Percentiles rank a stretch among this genome's conserved stretches.
phyloP scores from a whole-genome alignment of 2,113 vertebrate genomes.

The Sinosuthora webbiana region DNA sequence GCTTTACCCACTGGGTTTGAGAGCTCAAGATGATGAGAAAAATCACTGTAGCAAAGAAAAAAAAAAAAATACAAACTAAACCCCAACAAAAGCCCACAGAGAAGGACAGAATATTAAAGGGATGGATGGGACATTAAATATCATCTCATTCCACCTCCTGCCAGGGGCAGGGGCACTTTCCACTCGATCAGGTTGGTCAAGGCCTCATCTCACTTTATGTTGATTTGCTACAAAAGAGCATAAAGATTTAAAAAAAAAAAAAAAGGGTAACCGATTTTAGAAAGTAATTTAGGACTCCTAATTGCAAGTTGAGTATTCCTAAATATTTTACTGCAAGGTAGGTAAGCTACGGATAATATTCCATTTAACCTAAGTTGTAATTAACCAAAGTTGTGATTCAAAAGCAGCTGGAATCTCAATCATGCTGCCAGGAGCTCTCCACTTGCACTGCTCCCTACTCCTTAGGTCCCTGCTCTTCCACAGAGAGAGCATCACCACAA shows the following conservation, averaged over 20 bases:
- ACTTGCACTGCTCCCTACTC: not conserved
- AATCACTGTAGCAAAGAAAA: not conserved
- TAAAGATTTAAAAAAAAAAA: not conserved
- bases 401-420: not conserved
- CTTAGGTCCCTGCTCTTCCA: not conserved
- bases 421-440: not conserved
- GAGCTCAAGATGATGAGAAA: not conserved
- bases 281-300: not conserved
- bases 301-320: not conserved
- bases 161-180: not conserved
- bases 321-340: not conserved
- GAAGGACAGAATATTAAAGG: not conserved
- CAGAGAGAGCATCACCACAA: not conserved
- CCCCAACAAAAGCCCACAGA: not conserved
- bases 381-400: not conserved
- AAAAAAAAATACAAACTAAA: not conserved
- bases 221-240: not conserved
- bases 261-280: not conserved
- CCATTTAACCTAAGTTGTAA: not conserved
- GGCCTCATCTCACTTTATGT: not conserved
- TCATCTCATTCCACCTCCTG: not conserved
- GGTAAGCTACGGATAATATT: not conserved
- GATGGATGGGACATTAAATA: not conserved
- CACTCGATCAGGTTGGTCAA: not conserved
- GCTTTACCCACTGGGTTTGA: not conserved